Conservation (phyloP, 2,888 invertebrate genomes). For the Eupithecia exiguata region DNA sequence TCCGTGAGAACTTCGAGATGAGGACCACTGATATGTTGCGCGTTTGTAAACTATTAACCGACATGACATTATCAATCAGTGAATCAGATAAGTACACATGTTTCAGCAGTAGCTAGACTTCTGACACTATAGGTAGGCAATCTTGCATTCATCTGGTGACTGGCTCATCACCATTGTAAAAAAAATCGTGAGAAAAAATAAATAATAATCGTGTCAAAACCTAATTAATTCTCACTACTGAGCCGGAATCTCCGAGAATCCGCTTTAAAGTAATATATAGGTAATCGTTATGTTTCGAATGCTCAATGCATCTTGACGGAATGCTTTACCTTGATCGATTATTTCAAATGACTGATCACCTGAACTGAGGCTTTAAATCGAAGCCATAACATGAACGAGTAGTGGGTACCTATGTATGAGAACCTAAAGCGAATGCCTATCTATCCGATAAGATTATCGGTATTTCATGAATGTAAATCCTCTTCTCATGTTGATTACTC, state of each 20-base stretch:
- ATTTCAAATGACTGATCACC: background rate
- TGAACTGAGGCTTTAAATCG: background rate
- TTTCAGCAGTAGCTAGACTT: background rate
- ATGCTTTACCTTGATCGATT: background rate
- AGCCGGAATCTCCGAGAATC: constrained; percentile 76
- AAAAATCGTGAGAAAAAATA: constrained; percentile 39
- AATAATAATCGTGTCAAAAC: constrained; percentile 66
- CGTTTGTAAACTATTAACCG: background rate
- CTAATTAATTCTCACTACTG: constrained; percentile 66
- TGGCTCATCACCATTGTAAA: background rate
- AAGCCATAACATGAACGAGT: background rate
- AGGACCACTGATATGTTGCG: constrained; percentile 40
- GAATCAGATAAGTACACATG: background rate
- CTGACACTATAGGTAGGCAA: background rate
- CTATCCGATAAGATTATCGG: background rate
- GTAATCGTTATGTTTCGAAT: constrained; percentile 52
- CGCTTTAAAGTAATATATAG: constrained; percentile 53
- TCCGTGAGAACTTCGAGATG: constrained; percentile 32
- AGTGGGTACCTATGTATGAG: too few species aligned
- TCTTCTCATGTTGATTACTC: constrained; percentile 10
- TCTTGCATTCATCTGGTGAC: background rate
- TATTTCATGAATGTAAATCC: constrained; percentile 8
- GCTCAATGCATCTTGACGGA: constrained; percentile 36
- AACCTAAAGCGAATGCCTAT: background rate
- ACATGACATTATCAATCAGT: background rate